phyloP scores from a whole-genome alignment of 2,797 vertebrate species.

The Pelodytes ibericus region DNA sequence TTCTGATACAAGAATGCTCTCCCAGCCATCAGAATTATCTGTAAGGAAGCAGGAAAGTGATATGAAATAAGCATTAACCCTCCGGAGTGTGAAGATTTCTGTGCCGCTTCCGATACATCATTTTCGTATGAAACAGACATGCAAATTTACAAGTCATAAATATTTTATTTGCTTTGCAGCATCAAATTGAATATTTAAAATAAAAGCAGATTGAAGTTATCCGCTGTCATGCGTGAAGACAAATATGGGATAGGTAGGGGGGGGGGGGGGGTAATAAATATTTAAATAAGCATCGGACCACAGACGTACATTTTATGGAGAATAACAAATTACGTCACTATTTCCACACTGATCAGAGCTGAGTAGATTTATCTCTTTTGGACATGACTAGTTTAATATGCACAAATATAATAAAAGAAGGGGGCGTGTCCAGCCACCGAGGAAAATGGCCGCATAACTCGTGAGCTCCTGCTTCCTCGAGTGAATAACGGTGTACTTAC shows the following conservation, averaged over 20 bases:
- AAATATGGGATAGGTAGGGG: slow-evolving; percentile 3
- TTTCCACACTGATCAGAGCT: slow-evolving; percentile 7
- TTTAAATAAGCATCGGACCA: slow-evolving; percentile 30
- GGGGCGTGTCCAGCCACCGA: too few species aligned
- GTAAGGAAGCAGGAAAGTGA: slow-evolving; percentile 15
- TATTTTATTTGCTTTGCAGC: slow-evolving; percentile 43
- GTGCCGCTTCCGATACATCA: slow-evolving; percentile 28
- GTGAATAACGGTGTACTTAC: too few species aligned
- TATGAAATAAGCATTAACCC: slow-evolving; percentile 31
- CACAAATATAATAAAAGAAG: slow-evolving; percentile 7
- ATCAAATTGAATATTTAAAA: slow-evolving; percentile 49
- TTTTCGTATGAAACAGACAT: slow-evolving; percentile 46
- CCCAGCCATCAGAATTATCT: background rate
- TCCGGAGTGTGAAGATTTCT: slow-evolving; percentile 41
- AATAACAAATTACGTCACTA: slow-evolving; percentile 25
- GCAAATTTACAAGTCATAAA: slow-evolving; percentile 46
- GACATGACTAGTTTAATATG: background rate
- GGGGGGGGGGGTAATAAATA: slow-evolving; percentile 31
- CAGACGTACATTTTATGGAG: slow-evolving; percentile 30
- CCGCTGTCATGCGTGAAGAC: slow-evolving; percentile 48
- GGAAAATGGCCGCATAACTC: too few species aligned
- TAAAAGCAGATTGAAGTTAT: slow-evolving; percentile 43
- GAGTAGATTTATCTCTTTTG: background rate
- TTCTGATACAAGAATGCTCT: slow-evolving; percentile 12
- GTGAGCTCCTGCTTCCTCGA: too few species aligned